These are phyloP conservation scores for Orgyia antiqua DNA, from an alignment of 2,888 invertebrate species.

Conservation along the genomic window DNA sequence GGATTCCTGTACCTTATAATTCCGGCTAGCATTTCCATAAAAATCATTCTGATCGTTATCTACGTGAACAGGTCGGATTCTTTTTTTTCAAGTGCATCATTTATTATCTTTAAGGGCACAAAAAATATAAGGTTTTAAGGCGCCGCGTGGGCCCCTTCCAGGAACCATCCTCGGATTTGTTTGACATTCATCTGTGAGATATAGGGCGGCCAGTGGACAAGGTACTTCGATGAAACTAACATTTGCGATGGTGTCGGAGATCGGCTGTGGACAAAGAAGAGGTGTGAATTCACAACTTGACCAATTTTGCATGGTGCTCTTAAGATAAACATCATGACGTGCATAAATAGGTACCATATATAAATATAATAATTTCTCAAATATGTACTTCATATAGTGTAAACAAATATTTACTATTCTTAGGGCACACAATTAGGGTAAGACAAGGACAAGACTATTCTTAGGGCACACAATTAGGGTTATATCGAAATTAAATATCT, in stretches of 20 bases:
- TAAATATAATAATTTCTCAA: too few species aligned
- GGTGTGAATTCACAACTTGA: conserved; percentile 61
- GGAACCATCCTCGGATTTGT: conserved; percentile 67
- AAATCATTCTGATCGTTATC: conserved; percentile 75
- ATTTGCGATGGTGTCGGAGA: conserved; percentile 32
- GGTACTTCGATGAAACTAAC: conserved; percentile 52
- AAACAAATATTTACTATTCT: too few species aligned
- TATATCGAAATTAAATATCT: too few species aligned
- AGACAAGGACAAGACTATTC: too few species aligned
- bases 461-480: too few species aligned
- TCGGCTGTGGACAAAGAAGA: conserved; percentile 48
- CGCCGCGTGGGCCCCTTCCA: conserved; percentile 71
- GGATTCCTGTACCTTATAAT: conserved; percentile 73
- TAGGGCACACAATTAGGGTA: too few species aligned
- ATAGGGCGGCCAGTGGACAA: conserved; percentile 54
- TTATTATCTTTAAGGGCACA: conserved; percentile 74
- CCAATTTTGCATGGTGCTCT: conserved; percentile 30
- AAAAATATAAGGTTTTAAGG: conserved; percentile 70
- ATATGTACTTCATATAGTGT: too few species aligned
- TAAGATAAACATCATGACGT: conserved; percentile 32
- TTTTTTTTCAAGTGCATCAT: conserved; percentile 72
- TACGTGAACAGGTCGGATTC: conserved; percentile 72
- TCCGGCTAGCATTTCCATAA: conserved; percentile 74
- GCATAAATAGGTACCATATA: too few species aligned
- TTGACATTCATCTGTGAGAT: conserved; percentile 74